Conservation (phyloP, 2,113 vertebrate genomes). For the human (Homo sapiens) region DNA sequence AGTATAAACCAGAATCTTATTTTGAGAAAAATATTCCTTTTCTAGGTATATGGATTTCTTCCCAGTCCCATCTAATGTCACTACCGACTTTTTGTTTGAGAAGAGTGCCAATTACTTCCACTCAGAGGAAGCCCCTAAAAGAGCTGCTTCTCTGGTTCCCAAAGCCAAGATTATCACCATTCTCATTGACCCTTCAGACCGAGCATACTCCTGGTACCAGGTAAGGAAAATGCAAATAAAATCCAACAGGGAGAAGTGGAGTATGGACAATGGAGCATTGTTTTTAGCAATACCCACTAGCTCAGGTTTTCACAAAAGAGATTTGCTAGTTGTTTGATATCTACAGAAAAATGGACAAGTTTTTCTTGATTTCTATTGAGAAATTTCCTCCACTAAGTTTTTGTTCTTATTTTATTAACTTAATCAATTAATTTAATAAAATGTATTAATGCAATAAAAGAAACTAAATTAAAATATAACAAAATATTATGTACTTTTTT, state of each 20-base stretch:
- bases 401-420: not conserved
- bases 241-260: not conserved
- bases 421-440: not conserved
- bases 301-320: not conserved
- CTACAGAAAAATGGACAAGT: not conserved
- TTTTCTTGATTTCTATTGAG: not conserved
- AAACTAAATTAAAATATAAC: not conserved
- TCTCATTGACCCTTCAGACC: constrained; percentile 96
- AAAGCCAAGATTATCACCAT: constrained; percentile 98
- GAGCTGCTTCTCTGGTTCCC: constrained; percentile 93
- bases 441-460: not conserved
- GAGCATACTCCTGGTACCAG: constrained; percentile 99
- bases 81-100: constrained; percentile 96
- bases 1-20: constrained; percentile 12
- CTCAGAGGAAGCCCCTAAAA: constrained; percentile 94
- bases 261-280: not conserved
- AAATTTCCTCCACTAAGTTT: not conserved
- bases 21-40: constrained; percentile 77
- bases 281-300: not conserved
- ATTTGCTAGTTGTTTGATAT: not conserved
- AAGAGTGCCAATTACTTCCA: constrained; percentile 99
- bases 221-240: constrained; percentile 77
- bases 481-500: not conserved
- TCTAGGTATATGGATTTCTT: constrained; percentile 99
- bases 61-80: constrained; percentile 93